A percentile compares a stretch with the other conserved stretches of the same genome.
Evolutionary conservation across 2,113 vertebrate species (phyloP).

Genomic region (Onychostruthus taczanowskii): DNA sequence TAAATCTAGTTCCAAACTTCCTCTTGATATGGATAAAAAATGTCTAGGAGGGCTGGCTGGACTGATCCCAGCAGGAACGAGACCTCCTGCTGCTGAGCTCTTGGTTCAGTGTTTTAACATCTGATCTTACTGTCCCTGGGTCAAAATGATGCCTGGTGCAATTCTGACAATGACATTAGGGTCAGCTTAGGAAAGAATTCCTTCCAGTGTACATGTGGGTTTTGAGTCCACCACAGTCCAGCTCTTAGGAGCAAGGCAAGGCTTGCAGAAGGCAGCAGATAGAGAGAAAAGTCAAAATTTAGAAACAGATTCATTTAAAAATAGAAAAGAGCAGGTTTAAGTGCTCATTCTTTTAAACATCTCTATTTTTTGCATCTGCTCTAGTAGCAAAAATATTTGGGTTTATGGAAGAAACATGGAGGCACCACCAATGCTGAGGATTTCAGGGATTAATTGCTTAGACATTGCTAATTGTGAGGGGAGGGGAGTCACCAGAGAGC

Average conservation of each 20-base stretch:
- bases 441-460: not conserved
- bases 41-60: not conserved
- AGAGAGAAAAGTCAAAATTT: not conserved
- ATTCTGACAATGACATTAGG: not conserved
- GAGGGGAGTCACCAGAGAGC: not conserved
- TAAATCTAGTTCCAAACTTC: not conserved
- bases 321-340: not conserved
- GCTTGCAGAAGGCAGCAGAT: not conserved
- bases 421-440: not conserved
- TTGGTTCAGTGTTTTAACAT: constrained; percentile 34
- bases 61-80: not conserved
- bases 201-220: not conserved
- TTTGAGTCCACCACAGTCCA: not conserved
- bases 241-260: not conserved
- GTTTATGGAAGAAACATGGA: not conserved
- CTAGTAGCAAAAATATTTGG: not conserved
- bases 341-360: not conserved
- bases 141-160: not conserved
- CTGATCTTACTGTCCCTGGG: not conserved
- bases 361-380: not conserved
- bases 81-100: constrained; percentile 31
- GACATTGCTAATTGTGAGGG: not conserved
- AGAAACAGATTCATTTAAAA: not conserved
- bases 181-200: not conserved
- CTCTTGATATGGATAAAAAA: constrained; percentile 31